Conservation (phyloP, 1,140 invertebrate genomes). For the Penaeus indicus region DNA sequence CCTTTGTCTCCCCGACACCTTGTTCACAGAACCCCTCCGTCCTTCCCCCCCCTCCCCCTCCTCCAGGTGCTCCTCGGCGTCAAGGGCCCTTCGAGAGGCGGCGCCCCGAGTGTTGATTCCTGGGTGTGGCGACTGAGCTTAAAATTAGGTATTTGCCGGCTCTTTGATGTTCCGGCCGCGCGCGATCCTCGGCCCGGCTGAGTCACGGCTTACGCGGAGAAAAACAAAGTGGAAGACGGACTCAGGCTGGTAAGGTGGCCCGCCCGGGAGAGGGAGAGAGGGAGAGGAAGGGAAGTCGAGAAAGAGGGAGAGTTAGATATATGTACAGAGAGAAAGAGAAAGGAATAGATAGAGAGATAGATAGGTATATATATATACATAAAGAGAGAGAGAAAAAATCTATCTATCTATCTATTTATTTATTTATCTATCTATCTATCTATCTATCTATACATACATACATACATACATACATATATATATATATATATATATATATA, state of each 20-base stretch:
- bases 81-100: background rate
- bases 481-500: no score
- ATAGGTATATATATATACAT: background rate
- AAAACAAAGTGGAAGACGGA: background rate
- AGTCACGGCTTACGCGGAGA: background rate
- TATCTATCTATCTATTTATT: no score
- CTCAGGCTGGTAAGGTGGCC: no score
- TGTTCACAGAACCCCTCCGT: background rate
- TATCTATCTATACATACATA: no score
- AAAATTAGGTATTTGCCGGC: slow-evolving; percentile 48
- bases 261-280: background rate
- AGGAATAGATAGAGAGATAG: background rate
- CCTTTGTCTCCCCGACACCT: slow-evolving; percentile 7
- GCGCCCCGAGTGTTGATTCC: slow-evolving; percentile 43
- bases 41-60: background rate
- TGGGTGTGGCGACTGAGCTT: slow-evolving; percentile 45
- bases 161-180: slow-evolving; percentile 51
- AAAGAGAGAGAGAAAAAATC: background rate
- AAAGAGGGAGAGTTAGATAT: background rate
- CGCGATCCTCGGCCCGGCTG: background rate
- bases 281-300: background rate
- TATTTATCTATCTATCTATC: no score
- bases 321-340: background rate
- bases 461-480: no score
- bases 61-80: background rate